Conservation (phyloP, 2,113 vertebrate species). For the Eolophus roseicapilla region DNA sequence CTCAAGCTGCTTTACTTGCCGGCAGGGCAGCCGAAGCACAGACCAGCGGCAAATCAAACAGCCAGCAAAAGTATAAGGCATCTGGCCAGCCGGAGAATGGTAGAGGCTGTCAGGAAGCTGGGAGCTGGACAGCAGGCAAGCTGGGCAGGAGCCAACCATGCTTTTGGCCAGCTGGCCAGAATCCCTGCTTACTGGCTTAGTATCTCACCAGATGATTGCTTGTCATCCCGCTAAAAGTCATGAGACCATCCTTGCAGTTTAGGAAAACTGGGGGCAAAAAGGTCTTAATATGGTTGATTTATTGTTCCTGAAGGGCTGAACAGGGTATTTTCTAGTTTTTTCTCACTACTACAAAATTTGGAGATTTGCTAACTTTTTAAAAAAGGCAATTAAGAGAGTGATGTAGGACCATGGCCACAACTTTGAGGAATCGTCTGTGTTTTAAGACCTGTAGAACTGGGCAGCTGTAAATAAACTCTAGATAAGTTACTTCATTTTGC, state of each 20-base stretch:
- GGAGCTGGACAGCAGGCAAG: neutral
- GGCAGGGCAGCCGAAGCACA: fast-evolving
- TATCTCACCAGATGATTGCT: neutral
- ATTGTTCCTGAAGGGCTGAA: neutral
- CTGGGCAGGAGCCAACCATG: neutral
- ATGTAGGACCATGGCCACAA: neutral
- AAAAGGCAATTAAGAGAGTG: neutral
- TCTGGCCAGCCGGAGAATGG: neutral
- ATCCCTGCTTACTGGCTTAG: neutral
- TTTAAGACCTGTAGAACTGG: neutral
- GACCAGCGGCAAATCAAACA: neutral
- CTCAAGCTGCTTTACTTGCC: neutral
- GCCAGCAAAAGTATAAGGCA: neutral
- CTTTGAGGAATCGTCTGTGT: neutral
- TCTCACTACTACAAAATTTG: neutral
- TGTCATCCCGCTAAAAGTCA: neutral
- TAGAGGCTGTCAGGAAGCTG: neutral
- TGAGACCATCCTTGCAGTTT: neutral
- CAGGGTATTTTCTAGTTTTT: neutral
- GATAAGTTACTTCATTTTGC: neutral
- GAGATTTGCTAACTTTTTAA: neutral
- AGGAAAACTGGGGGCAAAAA: neutral
- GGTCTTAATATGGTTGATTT: neutral
- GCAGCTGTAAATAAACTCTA: neutral
- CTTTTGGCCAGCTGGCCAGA: neutral